These are phyloP conservation scores for Magallana gigas DNA, from an alignment of 1,140 invertebrate species.

Conservation along the genomic window DNA sequence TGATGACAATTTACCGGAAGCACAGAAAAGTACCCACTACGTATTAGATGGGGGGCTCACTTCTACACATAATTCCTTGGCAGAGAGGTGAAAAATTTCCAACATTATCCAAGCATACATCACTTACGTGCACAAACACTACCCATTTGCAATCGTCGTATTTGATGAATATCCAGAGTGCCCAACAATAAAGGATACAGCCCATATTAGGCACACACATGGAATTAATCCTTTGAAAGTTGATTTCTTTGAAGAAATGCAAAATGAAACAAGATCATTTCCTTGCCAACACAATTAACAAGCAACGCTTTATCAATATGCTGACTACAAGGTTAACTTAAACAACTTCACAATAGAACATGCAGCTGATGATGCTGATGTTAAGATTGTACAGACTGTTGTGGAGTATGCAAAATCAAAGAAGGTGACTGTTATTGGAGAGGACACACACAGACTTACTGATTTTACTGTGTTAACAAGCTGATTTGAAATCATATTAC, in stretches of 20 bases:
- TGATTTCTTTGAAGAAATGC: conserved; percentile 3
- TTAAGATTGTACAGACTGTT: too few relatives aligned
- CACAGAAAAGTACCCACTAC: too few relatives aligned
- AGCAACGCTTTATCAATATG: conserved; percentile 42
- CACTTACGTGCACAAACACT: conserved; percentile 10
- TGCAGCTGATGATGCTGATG: too few relatives aligned
- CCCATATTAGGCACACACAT: conserved; percentile 39
- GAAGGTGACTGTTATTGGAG: too few relatives aligned
- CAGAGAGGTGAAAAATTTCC: conserved; percentile 2
- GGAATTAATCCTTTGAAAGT: neutral
- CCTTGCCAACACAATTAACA: conserved; percentile 35
- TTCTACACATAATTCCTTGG: conserved; percentile 51
- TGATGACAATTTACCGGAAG: neutral
- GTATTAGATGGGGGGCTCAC: conserved; percentile 58
- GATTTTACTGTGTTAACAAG: too few relatives aligned
- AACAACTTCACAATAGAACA: neutral
- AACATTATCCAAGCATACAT: conserved; percentile 36
- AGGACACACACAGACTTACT: too few relatives aligned
- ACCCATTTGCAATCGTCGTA: neutral
- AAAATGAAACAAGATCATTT: conserved; percentile 40
- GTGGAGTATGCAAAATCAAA: too few relatives aligned
- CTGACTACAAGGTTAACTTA: neutral
- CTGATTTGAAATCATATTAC: too few relatives aligned
- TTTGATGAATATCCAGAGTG: conserved; percentile 43
- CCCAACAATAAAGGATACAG: conserved; percentile 45